phyloP scores from a whole-genome alignment of 2,888 invertebrate species.

The Gymnocheta viridis region DNA sequence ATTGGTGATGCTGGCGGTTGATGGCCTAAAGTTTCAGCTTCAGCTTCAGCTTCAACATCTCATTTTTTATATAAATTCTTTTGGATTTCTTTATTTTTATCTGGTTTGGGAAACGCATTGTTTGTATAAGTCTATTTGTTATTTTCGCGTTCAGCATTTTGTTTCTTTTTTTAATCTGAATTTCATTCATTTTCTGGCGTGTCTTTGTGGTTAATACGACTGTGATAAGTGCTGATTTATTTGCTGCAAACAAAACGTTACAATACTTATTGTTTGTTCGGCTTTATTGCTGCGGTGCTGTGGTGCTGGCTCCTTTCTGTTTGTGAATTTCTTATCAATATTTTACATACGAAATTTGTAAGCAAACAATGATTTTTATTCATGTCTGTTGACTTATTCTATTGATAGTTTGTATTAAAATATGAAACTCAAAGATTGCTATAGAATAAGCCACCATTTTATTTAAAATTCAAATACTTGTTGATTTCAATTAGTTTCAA shows the following conservation, averaged over 20 bases:
- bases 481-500: not conserved
- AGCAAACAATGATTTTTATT: conserved; percentile 37
- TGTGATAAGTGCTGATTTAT: conserved; percentile 80
- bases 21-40: conserved; percentile 41
- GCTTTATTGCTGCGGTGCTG: conserved; percentile 14
- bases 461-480: not conserved
- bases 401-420: conserved; percentile 44
- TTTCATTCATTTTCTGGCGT: conserved; percentile 54
- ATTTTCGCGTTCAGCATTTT: conserved; percentile 69
- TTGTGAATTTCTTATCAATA: conserved; percentile 54
- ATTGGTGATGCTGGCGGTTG: conserved; percentile 48
- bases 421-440: conserved; percentile 4
- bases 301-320: conserved; percentile 12
- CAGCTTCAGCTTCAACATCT: not conserved
- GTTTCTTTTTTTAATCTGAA: conserved; percentile 70
- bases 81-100: conserved; percentile 50
- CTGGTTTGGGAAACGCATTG: conserved; percentile 48
- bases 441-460: not conserved
- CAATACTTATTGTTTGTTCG: conserved; percentile 49
- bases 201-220: conserved; percentile 77
- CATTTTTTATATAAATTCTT: conserved; percentile 21
- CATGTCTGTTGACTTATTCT: conserved; percentile 20
- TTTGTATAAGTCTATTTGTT: conserved; percentile 42
- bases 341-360: conserved; percentile 35
- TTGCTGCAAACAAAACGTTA: conserved; percentile 73